Evolutionary conservation across 2,888 invertebrate genomes (phyloP), one percentile per base, ranked within the genome.

Genomic region (Caradrina clavipalpis): DNA sequence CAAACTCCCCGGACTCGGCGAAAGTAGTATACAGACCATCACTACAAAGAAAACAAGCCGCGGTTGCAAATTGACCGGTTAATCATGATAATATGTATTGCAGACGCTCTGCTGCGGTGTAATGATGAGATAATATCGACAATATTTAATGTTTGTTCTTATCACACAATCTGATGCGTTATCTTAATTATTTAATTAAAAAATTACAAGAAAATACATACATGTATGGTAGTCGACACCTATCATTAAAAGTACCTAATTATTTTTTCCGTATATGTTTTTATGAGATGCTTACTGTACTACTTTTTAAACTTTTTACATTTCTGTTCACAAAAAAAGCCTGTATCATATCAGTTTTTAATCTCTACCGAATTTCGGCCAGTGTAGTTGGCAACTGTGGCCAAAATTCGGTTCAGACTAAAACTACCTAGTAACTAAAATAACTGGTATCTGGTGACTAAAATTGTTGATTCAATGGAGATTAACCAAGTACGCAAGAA

Each of bases 51-150:
- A 21, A 76, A 73, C 56, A 68, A 59, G 62, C 77, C 64, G 80
- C 71, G 31, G 49, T 84, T 76, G 69, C 72, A 73, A 85, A 80
- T 81, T 73, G 77, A 71, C 73, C 68, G 66, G 76, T 76, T 76
- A 74, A 79, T 82, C 65, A 65, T 49, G 79, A 81, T 71, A 71
- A 81, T 81, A 76, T 69, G 58, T 67, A 72, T 69, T 69, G 67
- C 59, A 71, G 45, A 67, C 47, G 45, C 51, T n/a, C n/a, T 55
- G 49, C 49, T 53, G 55, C 53, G 39, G 19, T 47, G 51, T 62
- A n/a, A 55, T 70, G 26, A 65, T 55, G 39, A 76, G 69, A 60
- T 66, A 54, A 47, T 69, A 56, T 68, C 71, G 59, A 31, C 57
- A 35, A 68, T 69, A 55, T 51, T 45, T 1, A 73, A 47, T 39